Evolutionary conservation across 2,888 invertebrate species (phyloP).

Genomic region (Rotaria sp.): DNA sequence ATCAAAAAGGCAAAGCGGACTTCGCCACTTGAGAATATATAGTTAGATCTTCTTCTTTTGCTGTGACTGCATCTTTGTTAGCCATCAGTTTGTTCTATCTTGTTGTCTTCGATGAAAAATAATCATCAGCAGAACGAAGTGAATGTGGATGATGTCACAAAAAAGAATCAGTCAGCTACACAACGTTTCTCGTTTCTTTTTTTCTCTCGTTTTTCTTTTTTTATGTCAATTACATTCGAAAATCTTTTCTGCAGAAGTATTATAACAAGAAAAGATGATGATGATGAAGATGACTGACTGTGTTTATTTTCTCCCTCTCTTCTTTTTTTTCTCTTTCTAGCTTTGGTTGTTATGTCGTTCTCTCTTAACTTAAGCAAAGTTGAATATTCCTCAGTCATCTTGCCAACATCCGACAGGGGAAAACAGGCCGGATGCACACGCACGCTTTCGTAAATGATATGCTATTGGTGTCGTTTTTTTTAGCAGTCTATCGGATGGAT

Average conservation of each 20-base stretch:
- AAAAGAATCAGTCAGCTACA: background rate
- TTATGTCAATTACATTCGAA: background rate
- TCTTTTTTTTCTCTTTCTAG: background rate
- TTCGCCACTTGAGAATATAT: slow-evolving; percentile 11
- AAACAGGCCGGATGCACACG: slow-evolving; percentile 1
- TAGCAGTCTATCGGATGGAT: background rate
- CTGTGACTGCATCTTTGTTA: background rate
- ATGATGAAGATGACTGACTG: background rate
- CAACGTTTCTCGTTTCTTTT: background rate
- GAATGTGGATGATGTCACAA: background rate
- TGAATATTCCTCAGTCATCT: slow-evolving; percentile 1
- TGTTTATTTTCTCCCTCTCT: background rate
- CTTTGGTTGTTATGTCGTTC: background rate
- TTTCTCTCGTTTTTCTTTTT: background rate
- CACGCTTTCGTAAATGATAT: background rate
- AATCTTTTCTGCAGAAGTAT: background rate
- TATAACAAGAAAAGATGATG: background rate
- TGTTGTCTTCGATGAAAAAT: slow-evolving; percentile 1
- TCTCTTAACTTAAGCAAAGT: background rate
- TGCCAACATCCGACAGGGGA: background rate
- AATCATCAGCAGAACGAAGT: background rate
- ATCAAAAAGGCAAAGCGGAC: background rate
- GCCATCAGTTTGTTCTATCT: background rate
- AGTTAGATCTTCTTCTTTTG: slow-evolving; percentile 6
- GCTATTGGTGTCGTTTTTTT: background rate